phyloP scores from a whole-genome alignment of 2,113 vertebrate species.

The Gallinago paraguaiae region DNA sequence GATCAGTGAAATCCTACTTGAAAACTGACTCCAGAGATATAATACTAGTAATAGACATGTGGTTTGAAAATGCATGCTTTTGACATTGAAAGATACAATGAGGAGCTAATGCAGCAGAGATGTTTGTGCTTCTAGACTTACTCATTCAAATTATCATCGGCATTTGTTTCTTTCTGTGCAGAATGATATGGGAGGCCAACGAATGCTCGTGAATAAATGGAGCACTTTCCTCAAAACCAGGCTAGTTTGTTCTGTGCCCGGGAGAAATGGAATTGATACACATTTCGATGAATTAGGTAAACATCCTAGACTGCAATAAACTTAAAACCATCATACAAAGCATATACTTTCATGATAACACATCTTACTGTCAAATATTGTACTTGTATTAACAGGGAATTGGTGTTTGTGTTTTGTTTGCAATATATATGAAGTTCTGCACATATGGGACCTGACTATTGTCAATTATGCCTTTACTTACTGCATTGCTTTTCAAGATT shows the following conservation, averaged over 20 bases:
- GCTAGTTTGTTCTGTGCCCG: conserved; percentile 92
- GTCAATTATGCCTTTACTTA: background rate
- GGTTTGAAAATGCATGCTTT: conserved; percentile 20
- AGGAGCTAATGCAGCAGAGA: background rate
- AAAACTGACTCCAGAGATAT: background rate
- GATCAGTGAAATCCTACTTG: conserved; percentile 7
- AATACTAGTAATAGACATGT: background rate
- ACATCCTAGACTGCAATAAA: background rate
- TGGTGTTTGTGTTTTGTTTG: background rate
- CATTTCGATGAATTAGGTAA: conserved; percentile 96
- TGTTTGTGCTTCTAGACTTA: conserved; percentile 44
- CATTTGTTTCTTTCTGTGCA: conserved; percentile 61
- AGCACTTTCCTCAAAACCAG: conserved; percentile 93
- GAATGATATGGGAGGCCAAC: conserved; percentile 94
- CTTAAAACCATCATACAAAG: background rate
- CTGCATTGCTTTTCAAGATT: background rate
- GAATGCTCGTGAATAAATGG: conserved; percentile 95
- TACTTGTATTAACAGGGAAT: background rate
- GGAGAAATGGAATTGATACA: conserved; percentile 91
- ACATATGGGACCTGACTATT: background rate
- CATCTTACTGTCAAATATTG: background rate
- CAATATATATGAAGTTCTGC: background rate
- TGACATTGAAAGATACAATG: background rate
- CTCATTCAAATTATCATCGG: background rate
- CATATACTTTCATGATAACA: background rate